Evolutionary conservation across 2,888 invertebrate genomes (phyloP), one percentile per base, ranked within the genome.

Genomic region (Cryptocephalus moraei): DNA sequence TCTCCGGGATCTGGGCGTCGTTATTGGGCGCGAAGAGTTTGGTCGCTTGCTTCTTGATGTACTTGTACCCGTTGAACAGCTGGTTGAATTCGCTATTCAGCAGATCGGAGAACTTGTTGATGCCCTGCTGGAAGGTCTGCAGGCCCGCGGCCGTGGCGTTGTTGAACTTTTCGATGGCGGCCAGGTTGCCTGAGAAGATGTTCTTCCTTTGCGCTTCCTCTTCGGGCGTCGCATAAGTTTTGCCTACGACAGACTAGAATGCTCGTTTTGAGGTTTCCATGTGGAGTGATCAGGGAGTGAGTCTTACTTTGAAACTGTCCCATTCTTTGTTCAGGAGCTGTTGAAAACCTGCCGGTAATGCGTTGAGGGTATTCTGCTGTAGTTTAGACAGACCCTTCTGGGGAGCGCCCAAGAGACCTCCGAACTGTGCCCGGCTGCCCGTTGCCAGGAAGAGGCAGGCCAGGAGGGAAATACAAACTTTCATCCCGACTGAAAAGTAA

Each of bases 61-160:
- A 14, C 43, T 68, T 68, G 47, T 64, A 69, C 10, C 70, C 71
- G 52, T 70, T 70, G 4, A 69, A 39, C 4, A 57, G 47, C 8
- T 52, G 43, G 44, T 61, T 63, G 54, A 70, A 71, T 51, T 71
- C 70, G 44, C 67, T 62, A 9, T 59, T 58, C 4, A 70, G 55
- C 60, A 69, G 55, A 52, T 71, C 71, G 1, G 64, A 66, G 49
- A 57, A 70, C 9, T 58, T 54, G 51, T 70, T 71, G 4, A 70
- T 44, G 44, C 64, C 62, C 49, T 66, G 65, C 2, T 63, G 62
- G 54, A 64, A 69, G 40, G 53, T 62, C 14, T 53, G 49, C n/a
- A 14, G 11, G 1, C 69, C 68, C 32, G 55, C 54, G 8, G 64
- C 62, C 52, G 63, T 69, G 36, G 66, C 65, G 33, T 64, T 58